Evolutionary conservation across 2,797 vertebrate genomes (phyloP), one percentile per base, ranked within the genome.

Genomic region (Streptopelia turtur): DNA sequence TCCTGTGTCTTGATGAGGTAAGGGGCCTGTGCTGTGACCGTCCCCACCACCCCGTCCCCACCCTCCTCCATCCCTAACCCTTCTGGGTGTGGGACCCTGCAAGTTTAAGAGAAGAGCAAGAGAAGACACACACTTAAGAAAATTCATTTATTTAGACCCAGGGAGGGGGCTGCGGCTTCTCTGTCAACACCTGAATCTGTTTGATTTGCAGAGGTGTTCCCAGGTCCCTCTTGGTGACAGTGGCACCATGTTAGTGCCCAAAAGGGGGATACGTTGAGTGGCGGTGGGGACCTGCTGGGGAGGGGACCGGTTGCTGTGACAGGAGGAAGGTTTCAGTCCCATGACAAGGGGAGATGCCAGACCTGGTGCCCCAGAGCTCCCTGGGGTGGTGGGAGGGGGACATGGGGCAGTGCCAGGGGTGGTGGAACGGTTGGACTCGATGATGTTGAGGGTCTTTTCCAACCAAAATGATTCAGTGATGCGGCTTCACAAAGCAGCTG

Each of bases 381-480:
- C 0, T 1, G 2, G 17, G 30, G 30, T 23, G 47, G 22, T 6
- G 6, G 14, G 2, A 13, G 11, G 31, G 33, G 7, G 41, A 43
- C 41, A 43, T 43, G 16, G 41, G 41, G 16, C 41, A 43, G 41
- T 43, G 41, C 41, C 41, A 43, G 41, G 41, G 41, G 16, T 43
- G 41, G 41, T 16, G 43, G 17, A 45, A 45, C 10, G 18, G 43
- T 20, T 45, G 43, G 43, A 45, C 18, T 45, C 8, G 9, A 45
- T 20, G 43, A 20, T 45, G 17, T 20, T 45, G 43, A 45, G 43
- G 43, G 43, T 18, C 43, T 45, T 20, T 20, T 45, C 43, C 43
- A 45, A 45, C 10, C 43, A 20, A 45, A 45, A 45, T 20, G 43
- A 20, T 45, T 45, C 43, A 10, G 18, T 20, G 43, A 10, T 45